These are phyloP conservation scores for Apotomis betuletana DNA, from an alignment of 2,888 invertebrate genomes.

Conservation along the genomic window DNA sequence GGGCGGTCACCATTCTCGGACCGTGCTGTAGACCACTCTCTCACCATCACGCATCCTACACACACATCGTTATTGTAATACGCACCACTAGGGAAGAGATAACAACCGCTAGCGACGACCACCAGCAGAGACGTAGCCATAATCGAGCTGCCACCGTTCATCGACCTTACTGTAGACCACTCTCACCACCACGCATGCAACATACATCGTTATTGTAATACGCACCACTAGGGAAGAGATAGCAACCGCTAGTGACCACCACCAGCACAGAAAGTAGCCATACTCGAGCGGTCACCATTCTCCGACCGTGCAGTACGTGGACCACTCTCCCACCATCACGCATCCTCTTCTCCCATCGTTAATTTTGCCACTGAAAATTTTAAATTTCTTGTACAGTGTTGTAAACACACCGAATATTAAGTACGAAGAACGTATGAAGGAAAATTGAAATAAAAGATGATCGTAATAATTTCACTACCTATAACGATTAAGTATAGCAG, in stretches of 20 bases:
- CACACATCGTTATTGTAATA: conserved; percentile 48
- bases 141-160: conserved; percentile 63
- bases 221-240: conserved; percentile 83
- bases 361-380: conserved; percentile 37
- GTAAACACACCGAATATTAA: too few species aligned
- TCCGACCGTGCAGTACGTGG: conserved; percentile 54
- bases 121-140: conserved; percentile 55
- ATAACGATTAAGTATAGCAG: too few species aligned
- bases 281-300: conserved; percentile 62
- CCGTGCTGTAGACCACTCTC: conserved; percentile 49
- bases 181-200: conserved; percentile 65
- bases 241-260: conserved; percentile 71
- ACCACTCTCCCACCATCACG: conserved; percentile 62
- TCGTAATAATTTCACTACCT: too few species aligned
- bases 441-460: too few species aligned
- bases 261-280: conserved; percentile 58
- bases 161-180: conserved; percentile 52
- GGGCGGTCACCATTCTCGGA: conserved; percentile 64
- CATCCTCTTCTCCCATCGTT: conserved; percentile 55
- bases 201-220: conserved; percentile 45
- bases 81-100: conserved; percentile 82
- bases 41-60: conserved; percentile 65
- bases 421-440: too few species aligned
- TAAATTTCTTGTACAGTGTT: neutral
- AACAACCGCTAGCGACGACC: conserved; percentile 70